Base-by-base conservation (phyloP, 2,888 invertebrate genomes). In the Drosophila niveifrons region DNA sequence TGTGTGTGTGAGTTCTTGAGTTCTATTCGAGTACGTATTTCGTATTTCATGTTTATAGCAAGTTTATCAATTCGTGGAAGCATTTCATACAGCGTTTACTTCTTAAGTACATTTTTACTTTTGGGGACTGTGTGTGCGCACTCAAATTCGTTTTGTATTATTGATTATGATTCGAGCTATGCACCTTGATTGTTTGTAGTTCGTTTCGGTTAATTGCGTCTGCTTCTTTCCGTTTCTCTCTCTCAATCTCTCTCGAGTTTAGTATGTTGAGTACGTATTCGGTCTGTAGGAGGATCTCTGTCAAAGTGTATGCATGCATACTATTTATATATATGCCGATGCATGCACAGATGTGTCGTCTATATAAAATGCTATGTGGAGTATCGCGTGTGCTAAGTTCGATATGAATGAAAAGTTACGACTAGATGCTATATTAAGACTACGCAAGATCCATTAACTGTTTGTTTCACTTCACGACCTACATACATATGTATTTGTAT, bases 341-440 rank as follows among this genome's bases (percentile, higher is more conserved):
- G 29, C 15, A 48, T 47, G 13, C 31, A 6, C 31, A 11, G 36
- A 36, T 36, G 34, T 34, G 48, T 41, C 39, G 48, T 41, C 39
- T 23, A 47, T 74, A 57, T 75, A 41, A 65, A 65, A 62, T 69
- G 64, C 69, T 59, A 68, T 57, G 55, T 57, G 55, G 69, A 67
- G 72, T 80, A 58, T 63, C 57, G 44, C 46, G 75, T 57, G 72
- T 72, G 75, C 66, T 67, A 58, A 66, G 88, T 78, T 88, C 83
- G 83, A 83, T 83, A 83, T 83, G 83, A 88, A 86, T 88, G 81
- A 87, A 87, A 76, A 66, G 70, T 84, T 87, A 73, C 76, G 83
- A 83, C 83, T 83, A 83, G 83, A 87, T 67, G 83, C 87, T 83
- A 83, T 61, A 66, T 85, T 75, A 84, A 76, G 73, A 74, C 80